Evolutionary conservation across 92 coral and sea anemone species (phyloP).

Genomic region (Diadumene lineata): DNA sequence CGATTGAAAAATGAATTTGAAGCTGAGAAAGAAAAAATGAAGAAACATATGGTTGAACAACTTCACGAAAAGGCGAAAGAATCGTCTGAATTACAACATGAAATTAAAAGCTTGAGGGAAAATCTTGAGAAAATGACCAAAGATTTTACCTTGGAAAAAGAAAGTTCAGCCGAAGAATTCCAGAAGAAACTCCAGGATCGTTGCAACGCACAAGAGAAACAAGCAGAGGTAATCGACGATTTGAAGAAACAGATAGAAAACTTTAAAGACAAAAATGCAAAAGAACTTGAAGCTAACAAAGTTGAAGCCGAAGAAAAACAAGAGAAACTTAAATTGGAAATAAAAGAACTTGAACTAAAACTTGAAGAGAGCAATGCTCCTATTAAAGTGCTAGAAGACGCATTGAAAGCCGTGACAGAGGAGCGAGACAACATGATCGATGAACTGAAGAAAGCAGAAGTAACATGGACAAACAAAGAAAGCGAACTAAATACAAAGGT

Average conservation of each 20-base stretch:
- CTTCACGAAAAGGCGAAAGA: constrained; percentile 23
- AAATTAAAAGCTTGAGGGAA: constrained; percentile 31
- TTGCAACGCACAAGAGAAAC: constrained; percentile 7
- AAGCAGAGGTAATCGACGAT: constrained; percentile 21
- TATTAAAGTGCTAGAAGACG: constrained; percentile 28
- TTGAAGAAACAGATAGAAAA: constrained; percentile 24
- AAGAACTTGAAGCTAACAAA: constrained; percentile 18
- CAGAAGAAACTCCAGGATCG: constrained; percentile 32
- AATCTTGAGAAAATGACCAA: constrained; percentile 29
- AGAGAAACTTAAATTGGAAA: constrained; percentile 18
- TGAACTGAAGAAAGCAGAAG: constrained; percentile 25
- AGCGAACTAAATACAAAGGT: constrained; percentile 37
- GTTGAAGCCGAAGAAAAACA: constrained; percentile 25
- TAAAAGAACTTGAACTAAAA: constrained; percentile 40
- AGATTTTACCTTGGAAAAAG: constrained; percentile 20
- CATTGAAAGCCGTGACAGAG: constrained; percentile 25
- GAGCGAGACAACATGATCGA: constrained; percentile 26
- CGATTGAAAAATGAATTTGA: constrained; percentile 25
- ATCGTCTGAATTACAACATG: constrained; percentile 14
- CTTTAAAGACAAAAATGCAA: constrained; percentile 14
- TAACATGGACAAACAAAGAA: constrained; percentile 42
- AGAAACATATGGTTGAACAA: constrained; percentile 36
- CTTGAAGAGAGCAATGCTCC: constrained; percentile 30
- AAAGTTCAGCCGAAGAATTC: constrained; percentile 1
- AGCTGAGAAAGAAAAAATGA: constrained; percentile 32